These are phyloP conservation scores for Petrocephalus sullivani DNA, from an alignment of 2,797 vertebrate genomes.

Conservation along the genomic window DNA sequence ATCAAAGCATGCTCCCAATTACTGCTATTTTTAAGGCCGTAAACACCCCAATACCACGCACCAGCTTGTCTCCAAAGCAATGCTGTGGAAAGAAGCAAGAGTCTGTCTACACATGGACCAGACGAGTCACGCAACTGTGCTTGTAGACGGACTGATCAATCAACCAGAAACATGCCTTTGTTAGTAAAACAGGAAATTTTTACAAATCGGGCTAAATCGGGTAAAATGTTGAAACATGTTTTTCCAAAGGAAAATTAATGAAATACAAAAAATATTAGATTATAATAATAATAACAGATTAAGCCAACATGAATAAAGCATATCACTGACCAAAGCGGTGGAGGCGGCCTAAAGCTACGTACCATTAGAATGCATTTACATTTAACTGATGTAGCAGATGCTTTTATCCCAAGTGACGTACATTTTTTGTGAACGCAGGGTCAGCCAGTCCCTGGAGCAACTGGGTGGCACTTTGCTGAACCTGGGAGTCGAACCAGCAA, in stretches of 20 bases:
- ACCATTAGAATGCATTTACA: neutral
- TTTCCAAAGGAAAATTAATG: neutral
- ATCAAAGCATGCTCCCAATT: neutral
- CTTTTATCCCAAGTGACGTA: neutral
- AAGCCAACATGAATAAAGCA: neutral
- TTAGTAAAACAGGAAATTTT: neutral
- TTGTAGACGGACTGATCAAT: neutral
- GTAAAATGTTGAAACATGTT: neutral
- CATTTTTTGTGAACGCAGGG: neutral
- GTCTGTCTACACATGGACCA: neutral
- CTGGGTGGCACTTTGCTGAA: neutral
- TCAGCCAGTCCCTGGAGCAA: neutral
- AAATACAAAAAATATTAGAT: neutral
- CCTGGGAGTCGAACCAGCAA: neutral
- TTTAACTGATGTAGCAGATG: neutral
- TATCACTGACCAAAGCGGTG: neutral
- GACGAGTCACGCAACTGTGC: neutral
- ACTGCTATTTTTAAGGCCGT: neutral
- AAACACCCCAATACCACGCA: neutral
- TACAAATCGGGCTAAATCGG: neutral
- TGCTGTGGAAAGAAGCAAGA: neutral
- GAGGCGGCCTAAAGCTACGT: neutral
- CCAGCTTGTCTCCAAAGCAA: neutral
- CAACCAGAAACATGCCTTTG: neutral
- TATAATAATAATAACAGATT: neutral